Percentiles rank a stretch among this genome's conserved stretches.
Evolutionary conservation across 2,797 vertebrate species (phyloP).

Genomic region (Pterois miles): DNA sequence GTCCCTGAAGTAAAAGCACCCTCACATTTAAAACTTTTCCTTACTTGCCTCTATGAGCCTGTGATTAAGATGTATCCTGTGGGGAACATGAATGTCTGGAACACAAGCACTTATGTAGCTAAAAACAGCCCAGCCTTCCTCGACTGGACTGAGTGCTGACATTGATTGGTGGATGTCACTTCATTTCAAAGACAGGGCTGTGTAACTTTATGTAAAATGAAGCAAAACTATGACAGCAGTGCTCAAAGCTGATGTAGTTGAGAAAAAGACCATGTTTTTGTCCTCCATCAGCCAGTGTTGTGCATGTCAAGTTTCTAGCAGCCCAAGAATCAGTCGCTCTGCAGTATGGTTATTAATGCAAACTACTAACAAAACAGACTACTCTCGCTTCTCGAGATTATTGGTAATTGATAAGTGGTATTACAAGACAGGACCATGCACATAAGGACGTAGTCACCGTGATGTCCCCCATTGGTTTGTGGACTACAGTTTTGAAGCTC

Average conservation of each 20-base stretch:
- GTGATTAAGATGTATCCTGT: not conserved
- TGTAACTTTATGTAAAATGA: too few relatives aligned
- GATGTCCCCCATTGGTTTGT: too few relatives aligned
- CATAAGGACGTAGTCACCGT: too few relatives aligned
- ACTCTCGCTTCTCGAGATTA: too few relatives aligned
- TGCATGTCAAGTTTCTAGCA: not conserved
- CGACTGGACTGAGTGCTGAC: not conserved
- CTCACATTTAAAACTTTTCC: not conserved
- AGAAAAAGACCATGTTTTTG: too few relatives aligned
- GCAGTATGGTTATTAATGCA: too few relatives aligned
- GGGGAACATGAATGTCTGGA: not conserved
- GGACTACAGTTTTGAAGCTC: too few relatives aligned
- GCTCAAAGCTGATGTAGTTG: too few relatives aligned
- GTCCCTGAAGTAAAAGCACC: not conserved
- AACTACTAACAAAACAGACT: too few relatives aligned
- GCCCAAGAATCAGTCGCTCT: not conserved
- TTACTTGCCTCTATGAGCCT: not conserved
- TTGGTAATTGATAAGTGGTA: too few relatives aligned
- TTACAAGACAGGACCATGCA: too few relatives aligned
- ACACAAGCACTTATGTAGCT: not conserved
- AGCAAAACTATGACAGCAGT: too few relatives aligned
- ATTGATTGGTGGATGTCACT: not conserved
- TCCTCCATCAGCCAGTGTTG: not conserved
- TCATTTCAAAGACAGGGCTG: not conserved
- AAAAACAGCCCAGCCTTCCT: not conserved